A percentile compares a stretch with the other conserved stretches of the same genome.
phyloP scores from a whole-genome alignment of 2,888 invertebrate species.

The Ferrisia virgata region DNA sequence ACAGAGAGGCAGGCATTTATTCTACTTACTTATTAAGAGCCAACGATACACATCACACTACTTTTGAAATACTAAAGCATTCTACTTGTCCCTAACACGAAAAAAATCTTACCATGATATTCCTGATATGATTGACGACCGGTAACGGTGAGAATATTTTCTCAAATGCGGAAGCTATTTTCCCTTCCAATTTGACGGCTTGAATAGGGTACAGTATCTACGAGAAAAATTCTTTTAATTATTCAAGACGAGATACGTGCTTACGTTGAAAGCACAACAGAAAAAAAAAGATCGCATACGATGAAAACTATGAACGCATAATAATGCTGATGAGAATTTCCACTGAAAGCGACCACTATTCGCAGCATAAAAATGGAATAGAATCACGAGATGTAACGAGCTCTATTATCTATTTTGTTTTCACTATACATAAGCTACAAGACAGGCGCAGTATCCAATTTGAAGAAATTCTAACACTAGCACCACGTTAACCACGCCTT shows the following conservation, averaged over 20 bases:
- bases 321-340: constrained; percentile 20
- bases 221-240: constrained; percentile 28
- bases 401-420: constrained; percentile 42
- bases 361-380: constrained; percentile 31
- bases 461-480: constrained; percentile 5
- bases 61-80: background rate
- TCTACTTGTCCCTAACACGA: background rate
- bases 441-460: constrained; percentile 23
- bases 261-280: background rate
- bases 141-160: constrained; percentile 49
- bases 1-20: background rate
- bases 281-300: constrained; percentile 22
- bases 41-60: background rate
- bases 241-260: background rate
- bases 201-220: background rate
- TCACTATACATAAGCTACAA: background rate
- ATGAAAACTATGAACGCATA: constrained; percentile 31
- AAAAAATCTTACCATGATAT: constrained; percentile 49
- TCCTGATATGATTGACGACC: constrained; percentile 49
- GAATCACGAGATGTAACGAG: constrained; percentile 38
- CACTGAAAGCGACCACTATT: constrained; percentile 29
- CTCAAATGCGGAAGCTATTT: constrained; percentile 49
- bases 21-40: background rate
- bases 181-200: constrained; percentile 49
- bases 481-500: constrained; percentile 30